These are phyloP conservation scores for Dicyrtomina minuta DNA, from an alignment of 2,888 invertebrate species.

Conservation along the genomic window DNA sequence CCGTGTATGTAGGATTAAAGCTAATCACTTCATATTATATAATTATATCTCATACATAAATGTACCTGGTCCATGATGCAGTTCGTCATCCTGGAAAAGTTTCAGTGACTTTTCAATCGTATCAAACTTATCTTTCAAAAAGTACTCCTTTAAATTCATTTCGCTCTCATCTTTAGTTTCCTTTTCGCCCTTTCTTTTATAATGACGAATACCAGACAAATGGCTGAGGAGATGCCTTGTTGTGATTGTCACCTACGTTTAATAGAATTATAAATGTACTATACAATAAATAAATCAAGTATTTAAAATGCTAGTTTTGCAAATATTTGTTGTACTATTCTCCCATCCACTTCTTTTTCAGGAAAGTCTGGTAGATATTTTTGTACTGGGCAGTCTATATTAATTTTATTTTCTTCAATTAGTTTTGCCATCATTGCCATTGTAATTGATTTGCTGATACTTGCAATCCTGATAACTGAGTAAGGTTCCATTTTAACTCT, in stretches of 20 bases:
- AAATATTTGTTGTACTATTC: constrained; percentile 55
- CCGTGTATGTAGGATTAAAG: too few species aligned
- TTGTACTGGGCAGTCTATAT: constrained; percentile 61
- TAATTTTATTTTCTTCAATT: constrained; percentile 60
- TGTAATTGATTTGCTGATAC: constrained; percentile 63
- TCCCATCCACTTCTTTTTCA: constrained; percentile 58
- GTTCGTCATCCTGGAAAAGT: constrained; percentile 62
- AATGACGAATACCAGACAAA: constrained; percentile 62
- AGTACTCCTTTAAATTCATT: constrained; percentile 57
- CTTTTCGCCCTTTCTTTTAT: constrained; percentile 54
- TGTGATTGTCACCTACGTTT: constrained; percentile 61
- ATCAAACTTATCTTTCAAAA: constrained; percentile 57
- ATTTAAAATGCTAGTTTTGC: too few species aligned
- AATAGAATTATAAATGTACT: constrained; percentile 4
- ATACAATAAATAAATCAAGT: too few species aligned
- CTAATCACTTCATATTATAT: neutral
- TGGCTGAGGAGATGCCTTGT: constrained; percentile 61
- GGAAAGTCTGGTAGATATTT: constrained; percentile 62
- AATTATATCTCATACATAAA: too few species aligned
- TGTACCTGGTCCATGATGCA: constrained; percentile 60
- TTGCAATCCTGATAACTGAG: constrained; percentile 63
- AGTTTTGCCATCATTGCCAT: constrained; percentile 61
- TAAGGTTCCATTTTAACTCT: constrained; percentile 57
- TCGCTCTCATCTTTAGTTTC: constrained; percentile 47
- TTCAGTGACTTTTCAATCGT: constrained; percentile 58